phyloP scores from a whole-genome alignment of 1,140 invertebrate genomes.

The Pogonus chalceus region DNA sequence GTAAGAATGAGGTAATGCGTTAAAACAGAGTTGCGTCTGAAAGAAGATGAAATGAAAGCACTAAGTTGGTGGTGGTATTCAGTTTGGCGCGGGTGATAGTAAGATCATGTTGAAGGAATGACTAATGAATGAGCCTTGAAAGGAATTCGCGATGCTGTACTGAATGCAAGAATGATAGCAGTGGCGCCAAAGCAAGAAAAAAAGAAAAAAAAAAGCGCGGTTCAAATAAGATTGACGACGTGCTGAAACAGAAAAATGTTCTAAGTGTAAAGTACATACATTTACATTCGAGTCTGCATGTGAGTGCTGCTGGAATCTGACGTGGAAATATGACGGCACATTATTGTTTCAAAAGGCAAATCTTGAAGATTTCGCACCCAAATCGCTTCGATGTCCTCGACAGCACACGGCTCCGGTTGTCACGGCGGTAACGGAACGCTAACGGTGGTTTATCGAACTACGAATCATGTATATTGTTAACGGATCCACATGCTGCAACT shows the following conservation, averaged over 20 bases:
- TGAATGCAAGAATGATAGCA: constrained; percentile 5
- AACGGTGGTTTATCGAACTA: not conserved
- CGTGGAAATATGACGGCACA: constrained; percentile 4
- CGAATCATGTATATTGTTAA: no score
- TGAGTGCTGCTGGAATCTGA: not conserved
- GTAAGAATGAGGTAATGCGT: no score
- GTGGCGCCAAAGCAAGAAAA: not conserved
- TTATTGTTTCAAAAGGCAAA: constrained; percentile 7
- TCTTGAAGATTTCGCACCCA: not conserved
- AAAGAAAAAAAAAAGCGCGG: not conserved
- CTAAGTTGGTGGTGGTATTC: no score
- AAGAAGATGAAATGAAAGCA: no score
- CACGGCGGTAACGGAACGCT: not conserved
- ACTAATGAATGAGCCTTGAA: constrained; percentile 5
- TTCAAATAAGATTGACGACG: constrained; percentile 6
- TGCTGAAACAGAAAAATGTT: constrained; percentile 6
- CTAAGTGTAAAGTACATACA: constrained; percentile 6
- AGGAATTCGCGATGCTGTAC: not conserved
- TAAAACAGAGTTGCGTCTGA: no score
- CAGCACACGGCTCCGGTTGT: no score
- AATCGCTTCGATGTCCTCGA: not conserved
- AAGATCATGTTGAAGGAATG: constrained; percentile 6
- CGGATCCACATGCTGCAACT: no score
- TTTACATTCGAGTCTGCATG: constrained; percentile 3
- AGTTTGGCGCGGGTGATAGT: constrained; percentile 2